phyloP scores from a whole-genome alignment of 2,797 vertebrate species.

The Nothura maculosa region DNA sequence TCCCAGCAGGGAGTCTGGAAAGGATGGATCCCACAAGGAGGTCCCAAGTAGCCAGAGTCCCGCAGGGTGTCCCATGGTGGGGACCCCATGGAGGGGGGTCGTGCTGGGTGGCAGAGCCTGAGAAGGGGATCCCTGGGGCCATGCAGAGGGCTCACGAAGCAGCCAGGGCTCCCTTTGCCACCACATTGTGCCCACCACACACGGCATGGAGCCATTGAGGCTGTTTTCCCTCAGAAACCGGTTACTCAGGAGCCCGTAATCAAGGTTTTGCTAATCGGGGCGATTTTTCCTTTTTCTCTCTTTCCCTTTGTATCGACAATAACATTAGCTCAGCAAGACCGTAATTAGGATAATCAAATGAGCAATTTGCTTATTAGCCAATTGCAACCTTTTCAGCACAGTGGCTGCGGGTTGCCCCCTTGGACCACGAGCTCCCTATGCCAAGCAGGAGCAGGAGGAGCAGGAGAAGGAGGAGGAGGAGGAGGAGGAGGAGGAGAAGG shows the following conservation, averaged over 20 bases:
- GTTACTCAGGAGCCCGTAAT: fast-evolving
- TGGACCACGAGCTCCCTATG: fast-evolving
- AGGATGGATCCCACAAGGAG: no score
- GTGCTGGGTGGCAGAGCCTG: no score
- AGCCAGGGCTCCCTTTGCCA: no score
- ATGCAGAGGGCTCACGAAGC: no score
- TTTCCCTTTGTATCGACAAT: background rate
- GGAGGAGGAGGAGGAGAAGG: background rate
- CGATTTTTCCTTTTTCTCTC: background rate
- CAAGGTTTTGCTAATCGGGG: background rate
- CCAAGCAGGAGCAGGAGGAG: background rate
- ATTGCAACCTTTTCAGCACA: background rate
- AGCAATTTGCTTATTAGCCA: constrained; percentile 42
- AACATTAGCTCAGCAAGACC: background rate
- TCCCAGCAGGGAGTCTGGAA: no score
- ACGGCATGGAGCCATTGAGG: no score
- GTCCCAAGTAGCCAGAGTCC: no score
- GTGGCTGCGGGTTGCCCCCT: background rate
- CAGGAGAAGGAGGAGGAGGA: background rate
- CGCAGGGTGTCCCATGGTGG: no score
- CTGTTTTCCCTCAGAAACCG: fast-evolving
- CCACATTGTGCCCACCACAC: no score
- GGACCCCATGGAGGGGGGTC: no score
- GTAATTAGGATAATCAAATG: constrained; percentile 27
- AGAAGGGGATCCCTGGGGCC: no score